phyloP scores from a whole-genome alignment of 2,113 vertebrate genomes.

The Clinocottus analis region DNA sequence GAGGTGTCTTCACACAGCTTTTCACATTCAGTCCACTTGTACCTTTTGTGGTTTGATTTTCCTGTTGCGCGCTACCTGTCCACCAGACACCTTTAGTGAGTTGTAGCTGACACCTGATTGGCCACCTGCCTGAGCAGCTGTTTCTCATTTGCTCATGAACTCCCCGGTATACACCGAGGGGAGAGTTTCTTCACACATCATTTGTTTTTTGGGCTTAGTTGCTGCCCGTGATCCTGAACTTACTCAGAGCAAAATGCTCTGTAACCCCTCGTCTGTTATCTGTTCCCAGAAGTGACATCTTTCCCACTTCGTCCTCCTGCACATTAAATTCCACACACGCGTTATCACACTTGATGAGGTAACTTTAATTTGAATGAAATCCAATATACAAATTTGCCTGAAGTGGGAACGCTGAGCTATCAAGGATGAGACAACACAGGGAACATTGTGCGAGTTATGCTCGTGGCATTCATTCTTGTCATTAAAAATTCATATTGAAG shows the following conservation, averaged over 20 bases:
- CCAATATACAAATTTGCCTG: slow-evolving; percentile 68
- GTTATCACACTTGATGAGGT: slow-evolving; percentile 42
- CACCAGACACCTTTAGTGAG: slow-evolving; percentile 36
- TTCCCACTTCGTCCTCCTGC: slow-evolving; percentile 15
- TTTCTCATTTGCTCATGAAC: slow-evolving; percentile 30
- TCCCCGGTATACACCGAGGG: not conserved
- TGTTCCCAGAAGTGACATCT: not conserved
- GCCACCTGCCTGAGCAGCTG: slow-evolving; percentile 33
- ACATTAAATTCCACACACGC: slow-evolving; percentile 18
- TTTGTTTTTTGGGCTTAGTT: not conserved
- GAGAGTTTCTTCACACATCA: not conserved
- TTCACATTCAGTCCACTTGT: not conserved
- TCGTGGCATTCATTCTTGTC: slow-evolving; percentile 47
- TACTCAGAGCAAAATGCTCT: not conserved
- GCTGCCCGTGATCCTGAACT: not conserved
- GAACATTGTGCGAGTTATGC: slow-evolving; percentile 58
- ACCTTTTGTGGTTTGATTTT: not conserved
- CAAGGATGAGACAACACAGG: slow-evolving; percentile 56
- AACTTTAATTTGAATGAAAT: slow-evolving; percentile 65
- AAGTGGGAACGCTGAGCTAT: slow-evolving; percentile 51
- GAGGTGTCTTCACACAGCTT: not conserved
- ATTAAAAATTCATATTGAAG: slow-evolving; percentile 63
- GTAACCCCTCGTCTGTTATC: not conserved
- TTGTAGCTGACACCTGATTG: slow-evolving; percentile 25
- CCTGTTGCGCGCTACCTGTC: slow-evolving; percentile 30